Conservation (phyloP, 2,113 vertebrate species). For the Pachyramphus minor region DNA sequence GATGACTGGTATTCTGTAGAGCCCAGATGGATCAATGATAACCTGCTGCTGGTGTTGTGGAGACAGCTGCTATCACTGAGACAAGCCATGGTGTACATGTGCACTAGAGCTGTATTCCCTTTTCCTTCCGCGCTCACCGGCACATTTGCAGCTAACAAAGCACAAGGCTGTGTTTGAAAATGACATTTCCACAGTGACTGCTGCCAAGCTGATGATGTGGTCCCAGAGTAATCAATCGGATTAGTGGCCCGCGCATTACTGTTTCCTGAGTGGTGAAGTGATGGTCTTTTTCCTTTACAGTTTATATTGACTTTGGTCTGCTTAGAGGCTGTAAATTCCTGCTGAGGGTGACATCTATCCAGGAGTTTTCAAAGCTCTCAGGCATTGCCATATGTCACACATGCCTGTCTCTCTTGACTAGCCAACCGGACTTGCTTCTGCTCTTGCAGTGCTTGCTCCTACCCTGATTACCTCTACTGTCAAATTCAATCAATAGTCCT, state of each 20-base stretch:
- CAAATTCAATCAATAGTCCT: not conserved
- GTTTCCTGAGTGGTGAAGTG: not conserved
- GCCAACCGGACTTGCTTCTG: not conserved
- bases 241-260: not conserved
- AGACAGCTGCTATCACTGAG: not conserved
- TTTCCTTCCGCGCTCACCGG: not conserved
- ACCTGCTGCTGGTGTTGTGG: not conserved
- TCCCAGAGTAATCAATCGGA: not conserved
- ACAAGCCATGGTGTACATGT: fast-evolving
- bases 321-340: not conserved
- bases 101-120: not conserved
- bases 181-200: fast-evolving
- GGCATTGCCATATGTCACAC: not conserved
- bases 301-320: not conserved
- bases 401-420: not conserved
- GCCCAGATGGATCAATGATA: not conserved
- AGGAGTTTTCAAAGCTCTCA: not conserved
- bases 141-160: not conserved
- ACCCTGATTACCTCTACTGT: not conserved
- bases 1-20: not conserved
- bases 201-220: not conserved
- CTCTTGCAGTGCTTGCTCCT: not conserved
- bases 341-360: not conserved
- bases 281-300: not conserved
- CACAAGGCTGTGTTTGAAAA: not conserved